These are phyloP conservation scores for Pollenia amentaria DNA, from an alignment of 2,888 invertebrate species.

Conservation along the genomic window DNA sequence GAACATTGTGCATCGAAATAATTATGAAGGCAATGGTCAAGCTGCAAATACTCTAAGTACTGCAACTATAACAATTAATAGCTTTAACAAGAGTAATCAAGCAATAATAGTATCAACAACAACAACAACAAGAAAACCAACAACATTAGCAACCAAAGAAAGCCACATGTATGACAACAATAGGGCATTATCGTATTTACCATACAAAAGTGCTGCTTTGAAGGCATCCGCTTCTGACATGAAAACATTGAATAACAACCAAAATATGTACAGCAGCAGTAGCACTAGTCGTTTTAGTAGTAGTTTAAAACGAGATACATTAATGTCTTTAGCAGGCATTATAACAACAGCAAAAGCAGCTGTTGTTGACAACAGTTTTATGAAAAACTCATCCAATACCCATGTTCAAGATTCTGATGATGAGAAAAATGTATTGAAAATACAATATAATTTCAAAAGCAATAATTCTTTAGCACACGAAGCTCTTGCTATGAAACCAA, in stretches of 20 bases:
- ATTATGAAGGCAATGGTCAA: slow-evolving; percentile 39
- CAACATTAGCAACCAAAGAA: slow-evolving; percentile 23
- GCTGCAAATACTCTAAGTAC: slow-evolving; percentile 6
- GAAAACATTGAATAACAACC: slow-evolving; percentile 47
- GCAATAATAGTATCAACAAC: slow-evolving; percentile 23
- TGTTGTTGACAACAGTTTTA: slow-evolving; percentile 50
- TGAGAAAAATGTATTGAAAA: slow-evolving; percentile 34
- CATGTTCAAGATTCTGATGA: not conserved
- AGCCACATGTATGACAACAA: slow-evolving; percentile 62
- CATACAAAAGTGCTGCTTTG: slow-evolving; percentile 63
- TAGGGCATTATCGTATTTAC: slow-evolving; percentile 57
- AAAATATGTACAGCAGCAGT: slow-evolving; percentile 20
- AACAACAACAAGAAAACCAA: slow-evolving; percentile 22
- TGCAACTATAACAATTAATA: slow-evolving; percentile 38
- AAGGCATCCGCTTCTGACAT: slow-evolving; percentile 41
- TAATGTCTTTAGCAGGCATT: slow-evolving; percentile 52
- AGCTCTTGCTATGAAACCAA: slow-evolving; percentile 40
- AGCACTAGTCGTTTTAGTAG: slow-evolving; percentile 2
- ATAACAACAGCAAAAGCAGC: slow-evolving; percentile 52
- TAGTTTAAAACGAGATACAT: slow-evolving; percentile 57
- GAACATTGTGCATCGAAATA: slow-evolving; percentile 25
- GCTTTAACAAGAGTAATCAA: slow-evolving; percentile 38
- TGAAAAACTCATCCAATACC: slow-evolving; percentile 14
- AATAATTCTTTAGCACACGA: slow-evolving; percentile 56
- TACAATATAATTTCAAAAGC: slow-evolving; percentile 52